Conservation (phyloP, 2,113 vertebrate genomes). For the Casuarius casuarius region DNA sequence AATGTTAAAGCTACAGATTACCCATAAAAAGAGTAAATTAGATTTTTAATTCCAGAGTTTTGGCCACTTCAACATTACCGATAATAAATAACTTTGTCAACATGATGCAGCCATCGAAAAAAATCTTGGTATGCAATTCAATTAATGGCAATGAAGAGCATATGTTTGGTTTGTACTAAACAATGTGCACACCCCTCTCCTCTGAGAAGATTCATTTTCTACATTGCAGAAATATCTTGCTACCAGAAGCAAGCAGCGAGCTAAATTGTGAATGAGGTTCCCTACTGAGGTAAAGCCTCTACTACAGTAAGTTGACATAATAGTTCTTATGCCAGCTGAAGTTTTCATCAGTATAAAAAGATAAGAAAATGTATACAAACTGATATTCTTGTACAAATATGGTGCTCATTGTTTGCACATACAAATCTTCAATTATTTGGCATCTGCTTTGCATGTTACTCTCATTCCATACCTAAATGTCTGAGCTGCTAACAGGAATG, state of each 20-base stretch:
- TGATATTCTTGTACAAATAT: background rate
- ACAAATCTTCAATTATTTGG: background rate
- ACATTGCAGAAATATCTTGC: background rate
- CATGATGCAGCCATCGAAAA: background rate
- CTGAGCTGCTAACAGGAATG: background rate
- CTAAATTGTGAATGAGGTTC: background rate
- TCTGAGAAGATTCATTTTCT: background rate
- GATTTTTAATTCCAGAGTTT: background rate
- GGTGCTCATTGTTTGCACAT: background rate
- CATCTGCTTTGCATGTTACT: background rate
- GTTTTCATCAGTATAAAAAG: rapidly evolving
- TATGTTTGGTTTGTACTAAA: background rate
- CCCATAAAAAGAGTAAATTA: background rate
- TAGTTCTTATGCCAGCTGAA: background rate
- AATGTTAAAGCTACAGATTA: background rate
- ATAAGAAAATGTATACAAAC: background rate
- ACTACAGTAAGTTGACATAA: background rate
- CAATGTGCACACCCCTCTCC: rapidly evolving
- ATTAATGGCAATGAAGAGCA: background rate
- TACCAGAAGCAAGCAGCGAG: background rate
- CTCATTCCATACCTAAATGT: background rate
- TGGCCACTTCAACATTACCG: background rate
- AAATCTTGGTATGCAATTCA: background rate
- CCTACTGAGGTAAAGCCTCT: background rate
- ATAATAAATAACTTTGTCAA: background rate